Evolutionary conservation across 2,888 invertebrate genomes (phyloP), one percentile per base, ranked within the genome.

Genomic region (Gerris lacustris): DNA sequence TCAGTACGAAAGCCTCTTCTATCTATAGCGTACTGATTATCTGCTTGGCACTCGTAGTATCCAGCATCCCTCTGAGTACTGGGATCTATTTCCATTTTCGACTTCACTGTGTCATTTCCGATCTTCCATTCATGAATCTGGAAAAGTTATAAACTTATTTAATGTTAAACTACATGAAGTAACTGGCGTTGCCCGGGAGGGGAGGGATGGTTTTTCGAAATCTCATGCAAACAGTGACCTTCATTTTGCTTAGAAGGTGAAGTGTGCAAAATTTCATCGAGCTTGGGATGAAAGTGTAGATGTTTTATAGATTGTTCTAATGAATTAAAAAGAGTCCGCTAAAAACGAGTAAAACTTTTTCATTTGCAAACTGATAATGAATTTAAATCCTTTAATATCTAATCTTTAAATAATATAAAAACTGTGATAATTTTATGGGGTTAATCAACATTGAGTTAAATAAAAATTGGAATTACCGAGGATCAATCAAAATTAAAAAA

Each of bases 51-150:
- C 78, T 88, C 87, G 79, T 88, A 89, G 76, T 85, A 87, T 11
- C 88, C 88, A 4, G 87, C 87, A 79, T 88, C 88, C 80, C 87
- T 87, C 79, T 88, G 88, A 6, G 88, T 87, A 0, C 88, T 87
- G 15, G 88, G 88, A 79, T 88, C 88, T 66, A 88, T 88, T 81
- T 88, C 88, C 86, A 88, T 86, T 80, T 88, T 88, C 67, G 87
- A 87, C 77, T 88, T 88, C 75, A 88, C 84, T 47, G 86, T 86
- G 76, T 85, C 85, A 75, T 86, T 84, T 6, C 85, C 86, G 55
- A 85, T 82, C 1, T 85, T 83, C 87, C 87, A 87, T 79, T 88
- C 87, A 77, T 87, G 87, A 5, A 87, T 85, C 86, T 85, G 79
- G 62, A 74, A 74, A 55, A 70, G 31, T 31, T 31, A 31, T 31